phyloP scores from a whole-genome alignment of 2,888 invertebrate species.

The Cryptocephalus moraei region DNA sequence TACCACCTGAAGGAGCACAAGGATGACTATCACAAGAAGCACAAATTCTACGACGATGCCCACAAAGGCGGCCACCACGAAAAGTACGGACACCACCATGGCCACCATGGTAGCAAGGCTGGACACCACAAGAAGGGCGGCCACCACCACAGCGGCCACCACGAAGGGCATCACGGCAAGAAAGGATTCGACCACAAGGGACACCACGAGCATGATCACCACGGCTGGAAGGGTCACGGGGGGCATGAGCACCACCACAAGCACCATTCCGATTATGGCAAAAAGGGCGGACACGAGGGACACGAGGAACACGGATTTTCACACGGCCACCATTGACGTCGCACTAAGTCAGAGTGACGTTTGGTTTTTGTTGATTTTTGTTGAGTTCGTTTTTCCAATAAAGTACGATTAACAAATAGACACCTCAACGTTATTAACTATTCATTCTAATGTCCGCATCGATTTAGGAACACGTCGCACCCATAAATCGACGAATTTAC shows the following conservation, averaged over 20 bases:
- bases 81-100: conserved; percentile 72
- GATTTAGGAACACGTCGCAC: too few species aligned
- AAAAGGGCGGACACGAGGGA: conserved; percentile 67
- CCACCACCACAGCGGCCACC: conserved; percentile 67
- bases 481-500: too few species aligned
- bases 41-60: conserved; percentile 81
- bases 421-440: too few species aligned
- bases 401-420: background rate
- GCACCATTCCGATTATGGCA: conserved; percentile 67
- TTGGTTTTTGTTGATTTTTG: conserved; percentile 3
- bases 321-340: conserved; percentile 4
- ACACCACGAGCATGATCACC: conserved; percentile 73
- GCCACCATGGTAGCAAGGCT: conserved; percentile 65
- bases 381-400: conserved; percentile 6
- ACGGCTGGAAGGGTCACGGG: conserved; percentile 71
- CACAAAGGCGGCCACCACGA: conserved; percentile 77
- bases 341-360: background rate
- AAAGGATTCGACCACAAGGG: conserved; percentile 77
- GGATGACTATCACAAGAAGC: conserved; percentile 78
- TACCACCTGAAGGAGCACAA: conserved; percentile 80
- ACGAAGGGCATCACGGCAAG: conserved; percentile 72
- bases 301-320: conserved; percentile 63
- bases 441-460: too few species aligned
- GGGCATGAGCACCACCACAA: conserved; percentile 68
- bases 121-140: conserved; percentile 76